Evolutionary conservation across 2,797 vertebrate species (phyloP), one percentile per base, ranked within the genome.

Genomic region (Monodelphis domestica): DNA sequence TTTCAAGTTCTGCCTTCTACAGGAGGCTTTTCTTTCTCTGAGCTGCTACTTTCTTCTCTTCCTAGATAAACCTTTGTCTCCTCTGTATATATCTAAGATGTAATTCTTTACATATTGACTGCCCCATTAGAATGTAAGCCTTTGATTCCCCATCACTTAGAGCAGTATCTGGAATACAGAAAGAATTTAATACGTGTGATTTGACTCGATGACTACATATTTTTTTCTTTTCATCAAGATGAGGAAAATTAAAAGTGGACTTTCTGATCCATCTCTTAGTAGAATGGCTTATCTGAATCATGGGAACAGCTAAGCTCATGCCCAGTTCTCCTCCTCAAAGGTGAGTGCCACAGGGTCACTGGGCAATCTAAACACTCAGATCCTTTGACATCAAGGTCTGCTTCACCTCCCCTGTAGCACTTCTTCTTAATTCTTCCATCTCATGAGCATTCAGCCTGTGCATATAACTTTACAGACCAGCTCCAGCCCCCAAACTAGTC

Each of bases 401-500:
- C n/a, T 26, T 15, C 70, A 33, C 63, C 63, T 38, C 21, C 21
- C 9, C 30, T n/a, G 38, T 38, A 38, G 1, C 1, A 63, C 12
- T n/a, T 14, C 30, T 30, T 30, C 54, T 45, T 84, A 50, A 84
- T 84, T 84, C 70, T 84, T 24, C 21, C 11, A 84, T 84, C 17
- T 70, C 45, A 78, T 38, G 21, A 56, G 59, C 15, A 59, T 12
- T 57, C 70, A 26, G 38, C 10, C 21, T 84, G 38, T 84, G 38
- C 26, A 26, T 26, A 45, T 45, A 4, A 84, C 38, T 21, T 50
- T 24, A 84, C 70, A 50, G 38, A 54, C 3, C 29, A 91, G 29
- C 89, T 93, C 95, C 17, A 52, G 87, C n/a, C 54, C 90, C 95
- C 89, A 2, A 94, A n/a, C 33, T 93, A 70, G 15, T 38, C 45